Base-by-base conservation (phyloP, 1,140 invertebrate species). In the Contarinia nasturtii region DNA sequence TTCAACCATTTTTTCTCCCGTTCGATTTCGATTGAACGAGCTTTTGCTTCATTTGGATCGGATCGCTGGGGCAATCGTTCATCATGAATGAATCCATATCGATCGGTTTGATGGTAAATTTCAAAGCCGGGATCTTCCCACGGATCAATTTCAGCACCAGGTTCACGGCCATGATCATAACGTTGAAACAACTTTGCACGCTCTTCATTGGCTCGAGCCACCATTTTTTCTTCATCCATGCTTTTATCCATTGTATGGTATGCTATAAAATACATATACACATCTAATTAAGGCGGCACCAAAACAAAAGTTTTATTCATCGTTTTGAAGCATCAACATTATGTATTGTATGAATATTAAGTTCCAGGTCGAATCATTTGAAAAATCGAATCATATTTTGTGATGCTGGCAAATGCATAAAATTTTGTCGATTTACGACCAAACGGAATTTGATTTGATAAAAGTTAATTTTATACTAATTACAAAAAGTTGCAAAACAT, bases 41-140 rank as follows among this genome's bases (percentile, higher is more conserved):
- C 71, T 63, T 77, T 82, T 53, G 69, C 68, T 67, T 83, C 82
- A 62, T 79, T 77, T 52, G 74, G 61, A 59, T 80, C 73, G 57
- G 71, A 62, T 67, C 77, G 77, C 52, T 79, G 72, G 54, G 84
- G 82, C 58, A 90, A 65, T 46, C 78, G 69, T 60, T 85, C 75
- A 67, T 88, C 83, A 66, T 93, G 89, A 54, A 96, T 87, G 62
- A 96, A 97, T 55, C 92, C 92, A 79, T 92, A 96, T 70, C 76
- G 73, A 59, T 98, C 94, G 45, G 86, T 90, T 53, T 80, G 79
- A 65, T 94, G 86, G 65, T 97, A 97, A 38, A 96, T 79, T 63
- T 96, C 89, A 63, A 85, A 93, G 21, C 75, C 79, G 7, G 94
- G 93, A 71, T 98, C 94, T 65, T 98, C 94, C 92, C 92, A 97